Evolutionary conservation across 2,113 vertebrate genomes (phyloP).

Genomic region (Corythornis vintsioides): DNA sequence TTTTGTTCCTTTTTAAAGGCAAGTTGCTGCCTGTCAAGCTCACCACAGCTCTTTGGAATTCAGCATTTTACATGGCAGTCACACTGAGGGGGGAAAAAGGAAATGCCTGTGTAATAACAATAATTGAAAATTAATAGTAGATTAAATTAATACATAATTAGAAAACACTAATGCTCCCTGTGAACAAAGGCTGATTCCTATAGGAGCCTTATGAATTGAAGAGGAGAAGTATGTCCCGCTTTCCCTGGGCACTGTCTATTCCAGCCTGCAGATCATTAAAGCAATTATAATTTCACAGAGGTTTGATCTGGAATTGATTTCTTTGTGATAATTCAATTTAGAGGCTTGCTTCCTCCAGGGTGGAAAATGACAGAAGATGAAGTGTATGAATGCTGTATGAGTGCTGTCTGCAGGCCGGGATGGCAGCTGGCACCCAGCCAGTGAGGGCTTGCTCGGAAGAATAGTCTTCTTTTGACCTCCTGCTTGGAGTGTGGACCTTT

Average conservation of each 20-base stretch:
- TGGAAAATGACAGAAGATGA: slow-evolving; percentile 37
- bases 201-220: slow-evolving; percentile 31
- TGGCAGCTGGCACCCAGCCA: not conserved
- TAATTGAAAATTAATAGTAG: slow-evolving; percentile 68
- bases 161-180: slow-evolving; percentile 45
- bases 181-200: slow-evolving; percentile 41
- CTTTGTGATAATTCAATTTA: slow-evolving; percentile 73
- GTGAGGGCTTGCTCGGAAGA: not conserved
- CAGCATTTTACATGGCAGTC: not conserved
- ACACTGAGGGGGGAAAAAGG: slow-evolving; percentile 7
- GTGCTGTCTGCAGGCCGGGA: not conserved
- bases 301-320: slow-evolving; percentile 75
- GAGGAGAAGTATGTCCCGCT: not conserved
- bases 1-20: not conserved
- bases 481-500: not conserved
- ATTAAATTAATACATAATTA: slow-evolving; percentile 70
- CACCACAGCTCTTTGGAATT: slow-evolving; percentile 38
- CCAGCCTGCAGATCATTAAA: slow-evolving; percentile 65
- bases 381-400: slow-evolving; percentile 16
- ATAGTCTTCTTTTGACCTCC: not conserved
- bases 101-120: slow-evolving; percentile 45
- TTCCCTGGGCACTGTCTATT: slow-evolving; percentile 32
- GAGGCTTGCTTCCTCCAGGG: slow-evolving; percentile 49
- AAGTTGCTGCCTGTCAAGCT: slow-evolving; percentile 23
- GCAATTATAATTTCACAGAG: slow-evolving; percentile 73